Base-by-base conservation (phyloP, 2,797 vertebrate species). In the Coregonus ussuriensis region DNA sequence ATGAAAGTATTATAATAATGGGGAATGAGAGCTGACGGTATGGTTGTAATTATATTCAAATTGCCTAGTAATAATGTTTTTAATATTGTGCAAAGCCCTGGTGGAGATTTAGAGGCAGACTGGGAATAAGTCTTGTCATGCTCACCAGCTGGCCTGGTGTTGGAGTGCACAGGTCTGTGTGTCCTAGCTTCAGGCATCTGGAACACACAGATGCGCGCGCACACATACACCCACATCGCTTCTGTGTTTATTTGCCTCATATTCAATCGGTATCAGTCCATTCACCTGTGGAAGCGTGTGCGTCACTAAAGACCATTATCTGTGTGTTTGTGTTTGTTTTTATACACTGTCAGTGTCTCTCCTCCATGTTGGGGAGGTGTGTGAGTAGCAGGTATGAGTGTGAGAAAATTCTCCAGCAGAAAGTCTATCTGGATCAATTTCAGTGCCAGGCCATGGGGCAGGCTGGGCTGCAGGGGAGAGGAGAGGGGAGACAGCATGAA, bases 331-430 rank as follows among this genome's bases (percentile, higher is more conserved):
- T 25, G 25, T 25, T 25, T 25, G 62, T 72, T 41, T 65, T 16
- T 72, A 41, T 52, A 71, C 33, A 65, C 33, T 78, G 79, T 81
- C 33, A 62, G 15, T 51, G n/a, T 16, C 72, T 72, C 62, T 9
- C 14, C 7, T 31, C 18, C 71, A 7, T 25, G 3, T 63, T 5
- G 11, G 66, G 77, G 73, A 84, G 75, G 6, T 37, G 82, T 88
- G 89, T 86, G 72, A 88, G 81, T 89, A 88, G 85, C 91, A 85
- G 84, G 74, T 85, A 31, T 51, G 85, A 93, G 92, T 94, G 94
- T 94, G 93, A 94, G 93, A 94, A 94, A 93, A 84, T 90, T 88
- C 83, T 82, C 77, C 76, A 14, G 80, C 81, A 90, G 90, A 91
- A 93, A 91, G 82, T 72, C 78, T 81, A 91, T 83, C 85, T 88